Base-by-base conservation (phyloP, 2,888 invertebrate species). In the Bursaphelenchus okinawaensis region DNA sequence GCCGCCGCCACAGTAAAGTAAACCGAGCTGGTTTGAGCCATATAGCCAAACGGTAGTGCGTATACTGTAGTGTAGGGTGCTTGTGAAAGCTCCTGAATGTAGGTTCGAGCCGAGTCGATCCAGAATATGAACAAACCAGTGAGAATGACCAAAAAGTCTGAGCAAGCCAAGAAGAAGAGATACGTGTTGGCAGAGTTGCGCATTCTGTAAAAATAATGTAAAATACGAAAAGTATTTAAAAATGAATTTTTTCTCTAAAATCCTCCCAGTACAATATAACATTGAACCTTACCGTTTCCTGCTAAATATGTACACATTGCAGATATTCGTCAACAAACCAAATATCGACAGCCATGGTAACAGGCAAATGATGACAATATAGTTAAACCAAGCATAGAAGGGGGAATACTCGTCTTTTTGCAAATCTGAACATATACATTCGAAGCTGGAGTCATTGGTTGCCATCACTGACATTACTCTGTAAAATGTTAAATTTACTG, bases 1-100 rank as follows among this genome's bases (percentile, higher is more conserved):
- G 82, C 82, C 3, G 82, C 82, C 2, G 78, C 79, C 9, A 82
- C 82, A 0, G 82, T 82, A 71, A 82, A 81, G 66, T 82, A 82
- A 51, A 82, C 79, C 56, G 76, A 76, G 63, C 79, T 78, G 0
- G 82, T 80, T 65, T 82, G 82, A 16, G 82, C 82, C 80, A 82
- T 82, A 63, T 82, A 81, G 19, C 80, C 77, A 29, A 82, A 75
- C 3, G 81, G 82, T 16, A 81, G 68, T 0, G 80, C 74, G 68
- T 81, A 80, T 3, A 83, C 77, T 0, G 81, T 78, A 0, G 77
- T 75, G 65, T 81, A 77, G 7, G 82, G 80, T 7, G 80, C 77
- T 20, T 75, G 68, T 7, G 75, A 70, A 24, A 82, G 69, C 50
- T 73, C 75, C 6, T 75, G 74, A 28, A 82, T 74, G 65, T 82